Percentiles rank a stretch among this genome's conserved stretches.
Evolutionary conservation across 1,140 invertebrate species (phyloP).

Genomic region (Brachionus sp.): DNA sequence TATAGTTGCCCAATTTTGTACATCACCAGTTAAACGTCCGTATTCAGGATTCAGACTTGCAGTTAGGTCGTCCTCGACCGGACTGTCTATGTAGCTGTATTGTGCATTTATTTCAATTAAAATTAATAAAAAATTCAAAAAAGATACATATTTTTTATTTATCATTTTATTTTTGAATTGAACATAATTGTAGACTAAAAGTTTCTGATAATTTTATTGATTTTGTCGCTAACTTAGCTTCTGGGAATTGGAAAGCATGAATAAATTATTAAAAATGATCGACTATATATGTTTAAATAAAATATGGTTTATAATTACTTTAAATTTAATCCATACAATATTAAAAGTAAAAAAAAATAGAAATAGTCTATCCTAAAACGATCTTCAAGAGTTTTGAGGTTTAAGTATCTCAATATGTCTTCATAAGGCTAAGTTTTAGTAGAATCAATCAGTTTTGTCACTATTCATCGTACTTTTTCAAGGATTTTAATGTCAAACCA

Average conservation of each 20-base stretch:
- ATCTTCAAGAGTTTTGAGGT: too few species aligned
- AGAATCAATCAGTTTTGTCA: too few species aligned
- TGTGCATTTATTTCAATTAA: neutral
- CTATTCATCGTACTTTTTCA: too few species aligned
- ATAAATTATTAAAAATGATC: neutral
- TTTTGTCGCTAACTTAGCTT: neutral
- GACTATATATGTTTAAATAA: neutral
- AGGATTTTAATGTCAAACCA: too few species aligned
- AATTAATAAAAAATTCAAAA: neutral
- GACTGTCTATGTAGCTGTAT: neutral
- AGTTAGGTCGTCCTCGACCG: neutral
- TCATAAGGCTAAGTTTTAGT: too few species aligned
- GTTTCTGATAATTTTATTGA: neutral
- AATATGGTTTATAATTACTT: neutral
- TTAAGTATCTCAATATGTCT: too few species aligned
- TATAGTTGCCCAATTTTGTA: conserved; percentile 61
- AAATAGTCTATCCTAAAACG: too few species aligned
- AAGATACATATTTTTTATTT: neutral
- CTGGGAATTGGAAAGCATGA: neutral
- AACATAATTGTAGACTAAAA: neutral
- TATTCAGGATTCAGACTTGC: conserved; percentile 22
- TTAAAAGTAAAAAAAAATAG: too few species aligned
- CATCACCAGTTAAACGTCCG: conserved; percentile 58
- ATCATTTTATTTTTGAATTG: neutral
- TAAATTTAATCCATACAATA: too few species aligned